Conservation (phyloP, 2,797 vertebrate species). For the Rhyacichthys aspro region DNA sequence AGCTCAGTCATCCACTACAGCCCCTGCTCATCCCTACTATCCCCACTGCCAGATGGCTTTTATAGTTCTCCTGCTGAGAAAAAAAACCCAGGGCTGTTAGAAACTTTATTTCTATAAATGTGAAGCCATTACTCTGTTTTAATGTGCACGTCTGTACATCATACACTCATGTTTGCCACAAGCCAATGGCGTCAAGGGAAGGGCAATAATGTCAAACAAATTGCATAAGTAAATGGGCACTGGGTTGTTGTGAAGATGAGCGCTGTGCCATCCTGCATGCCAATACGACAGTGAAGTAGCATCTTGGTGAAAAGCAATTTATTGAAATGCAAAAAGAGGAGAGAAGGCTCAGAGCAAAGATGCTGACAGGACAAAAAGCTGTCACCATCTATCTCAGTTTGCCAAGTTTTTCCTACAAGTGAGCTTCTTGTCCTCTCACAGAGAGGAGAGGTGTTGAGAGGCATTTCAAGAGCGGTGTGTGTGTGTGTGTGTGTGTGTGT, state of each 20-base stretch:
- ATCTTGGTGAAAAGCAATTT: constrained; percentile 71
- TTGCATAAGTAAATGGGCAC: constrained; percentile 69
- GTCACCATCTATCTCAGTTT: constrained; percentile 73
- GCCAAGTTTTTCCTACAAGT: constrained; percentile 66
- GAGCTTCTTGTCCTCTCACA: constrained; percentile 49
- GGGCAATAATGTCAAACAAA: constrained; percentile 77
- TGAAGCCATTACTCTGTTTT: constrained; percentile 71
- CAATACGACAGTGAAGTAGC: constrained; percentile 72
- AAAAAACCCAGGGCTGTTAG: constrained; percentile 64
- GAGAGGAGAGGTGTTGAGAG: constrained; percentile 47
- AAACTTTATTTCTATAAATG: constrained; percentile 75
- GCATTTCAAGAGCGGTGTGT: constrained; percentile 48
- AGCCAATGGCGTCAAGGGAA: constrained; percentile 66
- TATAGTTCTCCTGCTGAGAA: constrained; percentile 67
- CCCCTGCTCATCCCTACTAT: constrained; percentile 14
- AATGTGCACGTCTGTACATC: constrained; percentile 69
- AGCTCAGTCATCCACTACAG: constrained; percentile 45
- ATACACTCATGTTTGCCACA: constrained; percentile 62
- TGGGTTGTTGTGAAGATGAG: constrained; percentile 58
- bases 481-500: constrained; percentile 13
- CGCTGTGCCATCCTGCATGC: constrained; percentile 63
- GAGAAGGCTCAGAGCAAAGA: constrained; percentile 60
- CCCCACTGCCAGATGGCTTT: constrained; percentile 69
- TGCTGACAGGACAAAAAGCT: constrained; percentile 78
- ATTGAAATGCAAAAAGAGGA: constrained; percentile 75